These are phyloP conservation scores for Istiophorus platypterus DNA, from an alignment of 2,113 vertebrate species.

Conservation along the genomic window DNA sequence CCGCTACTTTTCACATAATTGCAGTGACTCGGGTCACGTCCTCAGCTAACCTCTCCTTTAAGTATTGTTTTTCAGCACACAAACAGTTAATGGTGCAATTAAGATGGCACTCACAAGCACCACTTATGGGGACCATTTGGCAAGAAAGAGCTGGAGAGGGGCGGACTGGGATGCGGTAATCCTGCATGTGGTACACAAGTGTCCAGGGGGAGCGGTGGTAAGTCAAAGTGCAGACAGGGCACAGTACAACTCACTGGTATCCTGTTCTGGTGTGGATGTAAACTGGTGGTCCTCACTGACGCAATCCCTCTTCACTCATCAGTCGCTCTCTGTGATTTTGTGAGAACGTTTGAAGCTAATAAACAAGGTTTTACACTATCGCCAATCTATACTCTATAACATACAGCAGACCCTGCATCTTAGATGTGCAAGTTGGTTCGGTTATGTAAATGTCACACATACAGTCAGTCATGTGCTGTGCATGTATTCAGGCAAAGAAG, in stretches of 20 bases:
- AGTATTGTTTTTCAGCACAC: slow-evolving; percentile 83
- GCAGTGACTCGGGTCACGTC: slow-evolving; percentile 77
- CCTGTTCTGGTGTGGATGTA: neutral
- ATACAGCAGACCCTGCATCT: neutral
- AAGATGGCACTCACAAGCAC: slow-evolving; percentile 72
- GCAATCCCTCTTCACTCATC: neutral
- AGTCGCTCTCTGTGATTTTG: neutral
- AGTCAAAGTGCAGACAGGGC: slow-evolving; percentile 28
- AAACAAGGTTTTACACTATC: neutral
- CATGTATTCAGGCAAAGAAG: neutral
- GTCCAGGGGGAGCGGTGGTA: slow-evolving; percentile 21
- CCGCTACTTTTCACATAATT: slow-evolving; percentile 84
- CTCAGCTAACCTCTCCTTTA: slow-evolving; percentile 77
- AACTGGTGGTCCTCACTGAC: neutral
- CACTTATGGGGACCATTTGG: slow-evolving; percentile 74
- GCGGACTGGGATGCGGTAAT: slow-evolving; percentile 38
- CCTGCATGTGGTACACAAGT: slow-evolving; percentile 24
- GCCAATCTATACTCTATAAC: neutral
- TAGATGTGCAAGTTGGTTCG: neutral
- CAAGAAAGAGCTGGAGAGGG: slow-evolving; percentile 54
- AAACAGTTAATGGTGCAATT: slow-evolving; percentile 84
- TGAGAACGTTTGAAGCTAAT: neutral
- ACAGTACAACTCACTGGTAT: neutral
- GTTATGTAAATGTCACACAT: neutral
- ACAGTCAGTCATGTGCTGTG: neutral